These are phyloP conservation scores for Trichonephila inaurata DNA, from an alignment of 1,140 invertebrate species.

Conservation along the genomic window DNA sequence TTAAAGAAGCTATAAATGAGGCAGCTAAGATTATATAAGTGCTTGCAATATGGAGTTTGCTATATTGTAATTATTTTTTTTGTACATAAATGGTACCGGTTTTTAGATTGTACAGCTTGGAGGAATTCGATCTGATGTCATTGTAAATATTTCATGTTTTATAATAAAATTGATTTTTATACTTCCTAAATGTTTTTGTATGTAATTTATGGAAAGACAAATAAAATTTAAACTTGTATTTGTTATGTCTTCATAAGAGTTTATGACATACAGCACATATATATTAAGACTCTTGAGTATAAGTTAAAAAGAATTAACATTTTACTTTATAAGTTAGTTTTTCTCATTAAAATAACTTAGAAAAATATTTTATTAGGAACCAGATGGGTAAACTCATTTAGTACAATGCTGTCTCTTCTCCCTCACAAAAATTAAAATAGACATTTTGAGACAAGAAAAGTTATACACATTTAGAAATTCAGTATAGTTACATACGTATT, in stretches of 20 bases:
- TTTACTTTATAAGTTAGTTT: background rate
- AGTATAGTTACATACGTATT: no score
- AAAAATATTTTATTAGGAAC: no score
- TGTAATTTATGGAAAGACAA: background rate
- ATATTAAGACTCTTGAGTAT: background rate
- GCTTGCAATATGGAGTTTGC: background rate
- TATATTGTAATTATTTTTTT: background rate
- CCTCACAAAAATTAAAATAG: no score
- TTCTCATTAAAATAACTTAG: no score
- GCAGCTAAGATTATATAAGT: background rate
- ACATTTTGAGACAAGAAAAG: no score
- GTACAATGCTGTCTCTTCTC: no score
- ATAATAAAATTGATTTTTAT: conserved; percentile 10
- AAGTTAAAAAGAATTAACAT: no score
- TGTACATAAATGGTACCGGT: background rate
- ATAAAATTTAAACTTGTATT: background rate
- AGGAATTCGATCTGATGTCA: background rate
- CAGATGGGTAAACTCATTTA: no score
- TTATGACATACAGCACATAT: no score
- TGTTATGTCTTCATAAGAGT: background rate
- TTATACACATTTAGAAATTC: no score
- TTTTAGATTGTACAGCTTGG: background rate
- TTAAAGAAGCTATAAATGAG: background rate
- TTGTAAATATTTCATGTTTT: conserved; percentile 46
- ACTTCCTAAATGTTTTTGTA: background rate